Base-by-base conservation (phyloP, 1,140 invertebrate genomes). In the Euwallacea fornicatus region DNA sequence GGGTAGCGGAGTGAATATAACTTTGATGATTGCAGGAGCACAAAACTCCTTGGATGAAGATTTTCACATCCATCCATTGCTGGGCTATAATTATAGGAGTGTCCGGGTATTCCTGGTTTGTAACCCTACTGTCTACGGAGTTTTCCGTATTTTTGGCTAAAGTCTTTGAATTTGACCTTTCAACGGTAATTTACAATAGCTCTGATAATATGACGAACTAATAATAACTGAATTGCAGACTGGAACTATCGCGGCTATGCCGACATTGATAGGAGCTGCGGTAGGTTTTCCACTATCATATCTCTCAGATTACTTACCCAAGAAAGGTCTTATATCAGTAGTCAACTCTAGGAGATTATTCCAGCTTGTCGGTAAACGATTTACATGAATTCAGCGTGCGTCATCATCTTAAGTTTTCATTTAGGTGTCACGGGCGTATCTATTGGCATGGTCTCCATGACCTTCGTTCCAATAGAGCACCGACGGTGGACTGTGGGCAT, bases 271-370 rank as follows among this genome's bases (percentile, higher is more conserved):
- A 13, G 46, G 61, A 8, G 21, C 44, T 8, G 11, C 47, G 13
- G 9, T 11, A 7, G 61, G 61, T 8, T 3, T 63, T 0, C 7
- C 7, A 2, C n/a, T 46, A 9, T 46, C 61, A 0, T 7, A 47
- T 16, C 2, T 63, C 15, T 63, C 61, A n/a, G 61, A 63, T 21
- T 13, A 13, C 2, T 47, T 63, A 13, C 61, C 61, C 13, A 63
- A 6, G 8, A 46, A 50, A 3, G 13, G 42, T 10, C 7, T 63
- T 4, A 13, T 63, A 3, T 15, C 43, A 2, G 43, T 63, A 11
- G 4, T 63, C 3, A 63, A 63, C 21, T 47, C 61, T 13, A 63
- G 61, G 16, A 63, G 61, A 63, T 16, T n/a, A 8, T 63, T 63
- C 11, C 61, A 63, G 16, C 7, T 50, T 0, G 0, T 15, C 8